A percentile compares a stretch with the other conserved stretches of the same genome.
Conservation (phyloP, 2,797 vertebrate species). For the Menidia menidia region DNA sequence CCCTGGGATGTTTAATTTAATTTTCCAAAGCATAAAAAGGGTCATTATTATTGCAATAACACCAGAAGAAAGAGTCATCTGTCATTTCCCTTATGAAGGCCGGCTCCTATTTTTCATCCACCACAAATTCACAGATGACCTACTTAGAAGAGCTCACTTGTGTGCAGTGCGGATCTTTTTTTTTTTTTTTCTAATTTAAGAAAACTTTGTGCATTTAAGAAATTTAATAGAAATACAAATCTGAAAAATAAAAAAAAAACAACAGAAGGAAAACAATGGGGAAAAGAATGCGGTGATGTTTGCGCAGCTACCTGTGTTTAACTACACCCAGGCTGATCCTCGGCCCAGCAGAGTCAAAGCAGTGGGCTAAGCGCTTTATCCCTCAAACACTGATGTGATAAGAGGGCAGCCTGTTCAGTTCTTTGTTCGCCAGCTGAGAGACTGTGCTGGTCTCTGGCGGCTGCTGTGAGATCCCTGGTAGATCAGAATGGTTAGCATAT, state of each 20-base stretch:
- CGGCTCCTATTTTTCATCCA: slow-evolving; percentile 41
- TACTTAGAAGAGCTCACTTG: slow-evolving; percentile 54
- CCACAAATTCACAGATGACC: slow-evolving; percentile 62
- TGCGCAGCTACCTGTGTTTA: slow-evolving; percentile 6
- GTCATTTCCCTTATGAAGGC: slow-evolving; percentile 17
- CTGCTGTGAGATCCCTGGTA: slow-evolving; percentile 57
- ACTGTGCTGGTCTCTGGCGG: slow-evolving; percentile 48
- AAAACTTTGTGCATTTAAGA: slow-evolving; percentile 35
- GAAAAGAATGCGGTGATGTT: slow-evolving; percentile 7
- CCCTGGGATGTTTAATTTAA: slow-evolving; percentile 24
- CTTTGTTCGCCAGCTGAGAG: slow-evolving; percentile 58
- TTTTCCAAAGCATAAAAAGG: slow-evolving; percentile 42
- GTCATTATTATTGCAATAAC: slow-evolving; percentile 28
- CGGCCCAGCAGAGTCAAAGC: slow-evolving; percentile 38
- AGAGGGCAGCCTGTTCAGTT: slow-evolving; percentile 42
- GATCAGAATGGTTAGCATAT: slow-evolving; percentile 72
- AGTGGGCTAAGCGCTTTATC: slow-evolving; percentile 54
- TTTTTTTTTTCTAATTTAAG: neutral
- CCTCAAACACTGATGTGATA: slow-evolving; percentile 44
- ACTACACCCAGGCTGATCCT: slow-evolving; percentile 20
- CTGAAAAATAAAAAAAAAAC: slow-evolving; percentile 3
- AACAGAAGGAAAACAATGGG: neutral
- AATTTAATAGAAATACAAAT: slow-evolving; percentile 29
- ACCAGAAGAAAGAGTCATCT: slow-evolving; percentile 27
- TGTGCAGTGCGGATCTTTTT: slow-evolving; percentile 42